Evolutionary conservation across 2,888 invertebrate genomes (phyloP).

Genomic region (Cryptocephalus moraei): DNA sequence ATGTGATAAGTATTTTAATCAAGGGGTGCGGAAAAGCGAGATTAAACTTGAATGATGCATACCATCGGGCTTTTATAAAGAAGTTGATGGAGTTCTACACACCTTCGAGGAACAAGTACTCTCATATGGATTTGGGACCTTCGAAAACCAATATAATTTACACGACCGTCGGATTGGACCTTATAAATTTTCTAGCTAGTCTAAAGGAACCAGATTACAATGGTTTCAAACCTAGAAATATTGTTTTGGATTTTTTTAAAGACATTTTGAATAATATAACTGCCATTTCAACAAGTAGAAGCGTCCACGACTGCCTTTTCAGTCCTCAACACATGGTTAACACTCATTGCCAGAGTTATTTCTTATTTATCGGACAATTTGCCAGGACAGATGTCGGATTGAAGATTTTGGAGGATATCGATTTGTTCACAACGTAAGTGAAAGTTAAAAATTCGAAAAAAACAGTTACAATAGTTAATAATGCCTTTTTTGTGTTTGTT

Average conservation of each 20-base stretch:
- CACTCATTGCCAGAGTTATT: constrained; percentile 90
- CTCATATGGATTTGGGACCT: constrained; percentile 63
- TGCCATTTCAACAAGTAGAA: constrained; percentile 60
- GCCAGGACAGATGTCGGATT: constrained; percentile 61
- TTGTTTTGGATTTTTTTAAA: constrained; percentile 66
- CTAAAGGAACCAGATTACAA: constrained; percentile 22
- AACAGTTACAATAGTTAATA: too few species aligned
- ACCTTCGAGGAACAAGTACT: constrained; percentile 81
- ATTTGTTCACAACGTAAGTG: constrained; percentile 63
- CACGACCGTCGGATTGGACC: constrained; percentile 58
- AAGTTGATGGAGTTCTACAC: constrained; percentile 76
- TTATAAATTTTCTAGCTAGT: constrained; percentile 60
- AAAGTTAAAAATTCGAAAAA: background rate
- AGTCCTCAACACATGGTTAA: constrained; percentile 81
- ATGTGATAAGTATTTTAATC: constrained; percentile 54
- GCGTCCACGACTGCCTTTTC: constrained; percentile 78
- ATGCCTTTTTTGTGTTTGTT: constrained; percentile 19
- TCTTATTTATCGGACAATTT: constrained; percentile 83
- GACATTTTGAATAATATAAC: constrained; percentile 70
- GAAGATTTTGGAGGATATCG: constrained; percentile 60
- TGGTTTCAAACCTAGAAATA: constrained; percentile 32
- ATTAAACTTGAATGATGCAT: constrained; percentile 50
- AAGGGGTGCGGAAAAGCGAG: constrained; percentile 26
- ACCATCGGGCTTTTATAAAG: constrained; percentile 57
- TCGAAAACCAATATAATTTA: constrained; percentile 51